Base-by-base conservation (phyloP, 2,113 vertebrate species). In the Amia ocellicauda region DNA sequence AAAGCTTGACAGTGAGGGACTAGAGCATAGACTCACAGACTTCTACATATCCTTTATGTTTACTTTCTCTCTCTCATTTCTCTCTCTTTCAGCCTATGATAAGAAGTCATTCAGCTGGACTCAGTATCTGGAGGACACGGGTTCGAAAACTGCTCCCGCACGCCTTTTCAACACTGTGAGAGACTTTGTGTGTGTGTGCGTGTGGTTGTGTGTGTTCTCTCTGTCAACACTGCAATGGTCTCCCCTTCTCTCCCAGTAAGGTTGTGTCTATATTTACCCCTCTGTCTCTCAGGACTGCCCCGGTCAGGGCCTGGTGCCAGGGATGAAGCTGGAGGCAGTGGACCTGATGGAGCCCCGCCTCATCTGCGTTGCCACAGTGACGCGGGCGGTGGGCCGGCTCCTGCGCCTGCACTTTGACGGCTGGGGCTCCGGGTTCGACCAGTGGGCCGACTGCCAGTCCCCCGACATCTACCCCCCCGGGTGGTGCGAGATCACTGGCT, bases 291-390 rank as follows among this genome's bases (percentile, higher is more conserved):
- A 98, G 97, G 97, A 98, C 79, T 90, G 87, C 69, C 90, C 91
- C 3, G 93, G 93, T 62, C 94, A 97, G 0, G 77, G 93, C 63
- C 95, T 98, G 83, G 86, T 78, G 62, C 77, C 89, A 53, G 89
- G 92, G 74, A 91, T 93, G 91, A 99, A 98, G 85, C 86, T 99
- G 54, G 96, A 99, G 83, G 97, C 97, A 0, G 94, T 95, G 72
- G 97, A 99, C 78, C 77, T 99, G 76, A 97, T 99, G 94, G 95
- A 99, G 74, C 96, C 97, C 0, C 89, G 94, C 1, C 90, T 99
- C 42, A 91, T 99, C 75, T 99, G 97, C 0, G 97, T 97, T 63
- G 97, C 97, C 78, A 98, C 96, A 0, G 91, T 98, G 67, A 90
- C 83, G 70, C 90, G 89, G 0, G 90, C 88, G 2, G 91, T 94